phyloP scores from a whole-genome alignment of 2,888 invertebrate species.

The Zelleria hepariella region DNA sequence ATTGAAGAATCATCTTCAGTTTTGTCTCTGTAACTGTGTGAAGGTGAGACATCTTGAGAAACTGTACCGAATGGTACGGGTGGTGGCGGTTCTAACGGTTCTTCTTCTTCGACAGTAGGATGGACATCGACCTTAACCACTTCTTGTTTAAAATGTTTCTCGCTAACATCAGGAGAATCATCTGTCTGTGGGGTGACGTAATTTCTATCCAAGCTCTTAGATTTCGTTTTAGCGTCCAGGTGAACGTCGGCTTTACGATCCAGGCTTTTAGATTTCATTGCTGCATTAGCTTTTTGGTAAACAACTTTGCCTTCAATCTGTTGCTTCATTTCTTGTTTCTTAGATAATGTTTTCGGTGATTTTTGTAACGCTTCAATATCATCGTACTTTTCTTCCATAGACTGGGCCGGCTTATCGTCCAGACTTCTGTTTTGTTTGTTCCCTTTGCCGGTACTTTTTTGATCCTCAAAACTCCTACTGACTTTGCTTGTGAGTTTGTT shows the following conservation, averaged over 20 bases:
- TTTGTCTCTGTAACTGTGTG: conserved; percentile 54
- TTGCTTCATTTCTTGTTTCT: conserved; percentile 74
- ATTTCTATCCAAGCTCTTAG: conserved; percentile 78
- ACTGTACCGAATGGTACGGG: conserved; percentile 10
- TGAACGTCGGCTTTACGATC: conserved; percentile 75
- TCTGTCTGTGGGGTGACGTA: conserved; percentile 58
- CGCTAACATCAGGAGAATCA: conserved; percentile 37
- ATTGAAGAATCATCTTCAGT: conserved; percentile 63
- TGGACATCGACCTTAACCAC: conserved; percentile 64
- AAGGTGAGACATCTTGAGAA: conserved; percentile 42
- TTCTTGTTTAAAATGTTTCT: conserved; percentile 65
- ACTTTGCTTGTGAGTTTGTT: conserved; percentile 70
- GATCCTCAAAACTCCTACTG: conserved; percentile 76
- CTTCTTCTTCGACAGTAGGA: conserved; percentile 40
- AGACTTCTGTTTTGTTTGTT: conserved; percentile 75
- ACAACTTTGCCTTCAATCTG: conserved; percentile 76
- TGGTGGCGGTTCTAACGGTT: not conserved
- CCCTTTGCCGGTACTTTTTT: conserved; percentile 63
- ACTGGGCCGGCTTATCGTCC: conserved; percentile 74
- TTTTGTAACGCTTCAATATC: conserved; percentile 70
- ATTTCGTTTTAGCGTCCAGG: conserved; percentile 71
- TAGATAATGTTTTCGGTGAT: conserved; percentile 72
- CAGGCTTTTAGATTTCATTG: conserved; percentile 76
- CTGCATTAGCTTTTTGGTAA: conserved; percentile 67
- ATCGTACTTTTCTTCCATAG: conserved; percentile 74